Evolutionary conservation across 2,113 vertebrate species (phyloP), one percentile per base, ranked within the genome.

Genomic region (Colaptes auratus): DNA sequence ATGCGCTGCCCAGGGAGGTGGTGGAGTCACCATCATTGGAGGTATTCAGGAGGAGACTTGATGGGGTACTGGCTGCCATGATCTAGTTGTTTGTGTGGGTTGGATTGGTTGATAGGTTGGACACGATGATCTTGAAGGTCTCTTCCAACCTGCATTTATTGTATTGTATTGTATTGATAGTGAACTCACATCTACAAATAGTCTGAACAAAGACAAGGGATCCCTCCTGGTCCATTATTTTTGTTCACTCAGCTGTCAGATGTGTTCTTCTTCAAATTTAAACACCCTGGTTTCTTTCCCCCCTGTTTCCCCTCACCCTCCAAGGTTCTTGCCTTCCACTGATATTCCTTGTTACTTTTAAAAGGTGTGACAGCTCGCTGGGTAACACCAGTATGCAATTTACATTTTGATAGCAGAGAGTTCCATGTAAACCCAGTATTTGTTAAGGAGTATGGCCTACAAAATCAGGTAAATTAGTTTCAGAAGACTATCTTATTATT

Each of bases 161-260:
- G n/a, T n/a, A n/a, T n/a, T n/a, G n/a, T n/a, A n/a, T n/a, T n/a
- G n/a, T n/a, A n/a, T 36, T 30, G 66, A 72, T 72, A 90, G 93
- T 58, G 71, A 94, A 86, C 77, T 69, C 8, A 0, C 53, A 73
- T 85, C 59, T 61, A 72, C 4, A 6, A 35, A 39, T 24, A 87
- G 46, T 7, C 64, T 73, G 74, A 91, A 86, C 76, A 88, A 93
- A 96, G 86, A 46, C 18, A 1, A 88, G 67, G 48, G 75, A 91
- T 85, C 79, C 88, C 74, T 89, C 58, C 30, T 85, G 77, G 88
- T 24, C 76, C 78, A 20, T 78, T 92, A 77, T 85, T 90, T 92
- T 77, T 93, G 74, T 88, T 87, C 92, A 30, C 70, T 69, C 81
- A 74, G 80, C 88, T 94, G 86, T 89, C 86, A 95, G 73, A 69